Evolutionary conservation across 2,113 vertebrate genomes (phyloP).

Genomic region (Cettia cetti): DNA sequence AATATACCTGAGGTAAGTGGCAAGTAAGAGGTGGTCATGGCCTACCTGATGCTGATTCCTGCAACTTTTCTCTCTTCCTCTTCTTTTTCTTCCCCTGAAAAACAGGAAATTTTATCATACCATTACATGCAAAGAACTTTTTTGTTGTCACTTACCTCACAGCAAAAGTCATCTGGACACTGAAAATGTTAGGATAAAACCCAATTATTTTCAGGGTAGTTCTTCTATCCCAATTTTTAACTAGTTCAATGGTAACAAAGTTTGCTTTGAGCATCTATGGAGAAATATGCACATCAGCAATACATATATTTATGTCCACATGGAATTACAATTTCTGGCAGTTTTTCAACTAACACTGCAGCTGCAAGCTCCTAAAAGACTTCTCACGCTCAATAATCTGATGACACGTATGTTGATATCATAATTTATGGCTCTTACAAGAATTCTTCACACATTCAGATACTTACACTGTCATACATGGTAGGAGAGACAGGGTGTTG

Average conservation of each 20-base stretch:
- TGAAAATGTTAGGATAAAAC: neutral
- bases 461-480: conserved; percentile 62
- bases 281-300: neutral
- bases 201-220: neutral
- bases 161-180: neutral
- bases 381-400: conserved; percentile 18
- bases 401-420: conserved; percentile 17
- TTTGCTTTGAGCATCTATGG: neutral
- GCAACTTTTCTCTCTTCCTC: conserved; percentile 99
- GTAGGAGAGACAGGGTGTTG: conserved; percentile 79
- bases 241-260: neutral
- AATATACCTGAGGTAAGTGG: neutral
- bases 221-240: neutral
- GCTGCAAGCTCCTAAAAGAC: neutral
- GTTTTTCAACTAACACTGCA: neutral
- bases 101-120: conserved; percentile 54
- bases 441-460: conserved; percentile 19
- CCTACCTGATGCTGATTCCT: conserved; percentile 94
- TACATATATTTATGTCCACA: neutral
- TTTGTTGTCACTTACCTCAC: neutral
- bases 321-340: neutral
- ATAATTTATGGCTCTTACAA: conserved; percentile 22
- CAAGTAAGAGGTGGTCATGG: neutral
- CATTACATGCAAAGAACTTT: neutral
- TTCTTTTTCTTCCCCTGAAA: conserved; percentile 99